These are phyloP conservation scores for Drosophila bocqueti DNA, from an alignment of 1,140 invertebrate genomes.

Conservation along the genomic window DNA sequence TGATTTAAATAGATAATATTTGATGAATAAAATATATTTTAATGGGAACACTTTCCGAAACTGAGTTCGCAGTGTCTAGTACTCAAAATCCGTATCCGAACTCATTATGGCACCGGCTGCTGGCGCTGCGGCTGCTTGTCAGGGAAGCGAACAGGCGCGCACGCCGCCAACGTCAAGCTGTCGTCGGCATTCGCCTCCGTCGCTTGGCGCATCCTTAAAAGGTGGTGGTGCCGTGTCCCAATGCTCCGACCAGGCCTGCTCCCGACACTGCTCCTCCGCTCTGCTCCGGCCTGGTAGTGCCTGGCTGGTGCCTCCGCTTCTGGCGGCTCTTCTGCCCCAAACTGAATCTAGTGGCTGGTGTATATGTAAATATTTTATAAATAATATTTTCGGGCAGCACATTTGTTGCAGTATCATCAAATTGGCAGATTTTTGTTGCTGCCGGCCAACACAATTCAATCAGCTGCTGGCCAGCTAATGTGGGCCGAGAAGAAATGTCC, in stretches of 20 bases:
- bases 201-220: conserved; percentile 76
- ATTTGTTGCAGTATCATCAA: conserved; percentile 83
- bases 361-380: conserved; percentile 65
- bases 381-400: conserved; percentile 78
- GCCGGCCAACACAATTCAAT: conserved; percentile 82
- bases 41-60: not conserved
- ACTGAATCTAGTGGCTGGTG: conserved; percentile 9
- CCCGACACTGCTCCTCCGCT: conserved; percentile 31
- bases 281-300: conserved; percentile 7
- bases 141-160: conserved; percentile 60
- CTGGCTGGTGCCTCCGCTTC: conserved; percentile 24
- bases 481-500: conserved; percentile 33
- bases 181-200: conserved; percentile 67
- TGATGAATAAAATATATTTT: not conserved
- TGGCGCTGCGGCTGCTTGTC: conserved; percentile 74
- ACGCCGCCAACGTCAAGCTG: conserved; percentile 64
- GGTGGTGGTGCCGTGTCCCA: conserved; percentile 77
- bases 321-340: conserved; percentile 18
- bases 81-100: conserved; percentile 21
- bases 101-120: conserved; percentile 15
- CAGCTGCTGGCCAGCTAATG: conserved; percentile 64
- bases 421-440: conserved; percentile 78
- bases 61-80: not conserved
- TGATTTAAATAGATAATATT: not conserved
- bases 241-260: conserved; percentile 38